Evolutionary conservation across 2,888 invertebrate species (phyloP).

Genomic region (Venusia cambrica): DNA sequence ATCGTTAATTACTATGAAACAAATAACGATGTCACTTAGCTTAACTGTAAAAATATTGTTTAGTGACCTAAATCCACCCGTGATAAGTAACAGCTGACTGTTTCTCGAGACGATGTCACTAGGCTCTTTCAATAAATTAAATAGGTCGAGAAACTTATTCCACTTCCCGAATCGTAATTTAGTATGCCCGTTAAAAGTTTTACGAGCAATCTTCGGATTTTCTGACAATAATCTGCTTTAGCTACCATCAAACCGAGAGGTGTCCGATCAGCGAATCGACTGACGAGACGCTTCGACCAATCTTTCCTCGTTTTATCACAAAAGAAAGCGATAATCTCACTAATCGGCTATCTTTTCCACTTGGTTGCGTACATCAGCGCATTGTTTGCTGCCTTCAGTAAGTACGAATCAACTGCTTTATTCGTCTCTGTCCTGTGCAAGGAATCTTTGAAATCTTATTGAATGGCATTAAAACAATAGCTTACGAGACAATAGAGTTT

Average conservation of each 20-base stretch:
- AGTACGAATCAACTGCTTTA: constrained; percentile 10
- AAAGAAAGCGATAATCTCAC: constrained; percentile 28
- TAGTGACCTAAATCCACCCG: constrained; percentile 28
- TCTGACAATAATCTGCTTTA: constrained; percentile 58
- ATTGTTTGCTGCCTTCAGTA: constrained; percentile 17
- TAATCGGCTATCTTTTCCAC: constrained; percentile 32
- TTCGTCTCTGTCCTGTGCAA: constrained; percentile 5
- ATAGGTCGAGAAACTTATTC: constrained; percentile 55
- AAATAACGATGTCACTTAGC: constrained; percentile 6
- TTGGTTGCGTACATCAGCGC: constrained; percentile 18
- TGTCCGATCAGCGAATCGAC: constrained; percentile 47
- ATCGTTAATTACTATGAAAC: constrained; percentile 10
- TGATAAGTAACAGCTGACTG: constrained; percentile 32
- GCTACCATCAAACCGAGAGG: constrained; percentile 46
- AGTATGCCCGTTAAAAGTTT: constrained; percentile 63
- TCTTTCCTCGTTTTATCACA: constrained; percentile 37
- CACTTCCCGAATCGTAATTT: constrained; percentile 57
- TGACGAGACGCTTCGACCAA: constrained; percentile 42
- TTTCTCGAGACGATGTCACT: constrained; percentile 40
- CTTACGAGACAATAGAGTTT: no score
- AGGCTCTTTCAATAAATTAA: constrained; percentile 49
- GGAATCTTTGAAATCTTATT: constrained; percentile 5
- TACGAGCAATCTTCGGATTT: constrained; percentile 61
- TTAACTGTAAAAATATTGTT: constrained; percentile 19
- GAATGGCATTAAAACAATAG: no score